These are phyloP conservation scores for Gymnocypris eckloni DNA, from an alignment of 2,797 vertebrate species.

Conservation along the genomic window DNA sequence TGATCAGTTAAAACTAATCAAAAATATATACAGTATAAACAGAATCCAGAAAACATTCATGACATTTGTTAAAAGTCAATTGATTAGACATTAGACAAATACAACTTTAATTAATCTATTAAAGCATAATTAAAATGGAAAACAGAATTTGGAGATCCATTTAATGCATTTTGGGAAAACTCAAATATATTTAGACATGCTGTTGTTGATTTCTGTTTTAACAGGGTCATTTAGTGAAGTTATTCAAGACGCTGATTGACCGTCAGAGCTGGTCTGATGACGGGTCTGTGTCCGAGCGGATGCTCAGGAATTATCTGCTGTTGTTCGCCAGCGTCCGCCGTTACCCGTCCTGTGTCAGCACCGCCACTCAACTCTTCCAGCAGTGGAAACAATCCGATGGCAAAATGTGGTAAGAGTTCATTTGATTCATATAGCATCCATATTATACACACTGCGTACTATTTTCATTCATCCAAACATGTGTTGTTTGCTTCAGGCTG, in stretches of 20 bases:
- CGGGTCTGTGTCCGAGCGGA: conserved; percentile 82
- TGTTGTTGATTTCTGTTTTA: not conserved
- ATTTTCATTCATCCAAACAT: not conserved
- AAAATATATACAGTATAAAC: not conserved
- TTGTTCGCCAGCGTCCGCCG: conserved; percentile 80
- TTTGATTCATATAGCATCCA: not conserved
- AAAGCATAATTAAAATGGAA: not conserved
- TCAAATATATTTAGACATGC: not conserved
- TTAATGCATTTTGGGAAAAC: not conserved
- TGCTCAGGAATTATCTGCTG: conserved; percentile 84
- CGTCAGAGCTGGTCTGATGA: conserved; percentile 85
- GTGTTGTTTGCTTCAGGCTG: conserved; percentile 72
- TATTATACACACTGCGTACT: not conserved
- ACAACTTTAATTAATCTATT: not conserved
- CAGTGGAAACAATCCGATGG: conserved; percentile 85
- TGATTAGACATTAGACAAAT: not conserved
- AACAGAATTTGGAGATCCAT: not conserved
- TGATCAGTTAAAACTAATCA: not conserved
- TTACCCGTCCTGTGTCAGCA: conserved; percentile 81
- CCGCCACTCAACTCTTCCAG: conserved; percentile 81
- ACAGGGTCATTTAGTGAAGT: conserved; percentile 83
- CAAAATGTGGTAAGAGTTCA: conserved; percentile 78
- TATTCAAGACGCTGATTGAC: conserved; percentile 85
- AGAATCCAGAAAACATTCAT: not conserved
- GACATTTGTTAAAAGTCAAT: not conserved